These are phyloP conservation scores for Paralvinella palmiformis DNA, from an alignment of 1,140 invertebrate species.

Conservation along the genomic window DNA sequence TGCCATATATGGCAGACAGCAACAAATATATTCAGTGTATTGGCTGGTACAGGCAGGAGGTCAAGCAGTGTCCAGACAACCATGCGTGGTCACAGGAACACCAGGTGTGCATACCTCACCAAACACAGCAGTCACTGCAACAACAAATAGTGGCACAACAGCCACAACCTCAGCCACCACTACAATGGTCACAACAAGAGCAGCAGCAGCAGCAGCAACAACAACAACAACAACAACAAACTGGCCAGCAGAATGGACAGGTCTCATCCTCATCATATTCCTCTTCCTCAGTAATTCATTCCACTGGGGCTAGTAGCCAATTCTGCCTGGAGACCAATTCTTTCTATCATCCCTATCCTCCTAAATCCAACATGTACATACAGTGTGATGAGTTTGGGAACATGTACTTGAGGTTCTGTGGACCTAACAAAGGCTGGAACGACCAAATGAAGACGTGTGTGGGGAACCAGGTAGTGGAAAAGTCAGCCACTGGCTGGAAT, in stretches of 20 bases:
- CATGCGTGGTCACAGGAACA: neutral
- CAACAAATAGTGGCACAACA: too few relatives aligned
- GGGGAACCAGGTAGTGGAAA: too few relatives aligned
- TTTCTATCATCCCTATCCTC: conserved; percentile 6
- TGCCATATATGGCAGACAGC: neutral
- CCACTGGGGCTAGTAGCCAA: neutral
- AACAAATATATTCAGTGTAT: neutral
- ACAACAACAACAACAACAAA: conserved; percentile 2
- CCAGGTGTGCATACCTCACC: neutral
- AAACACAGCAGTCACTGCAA: too few relatives aligned
- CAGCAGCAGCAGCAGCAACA: neutral
- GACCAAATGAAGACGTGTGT: conserved; percentile 8
- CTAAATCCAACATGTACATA: neutral
- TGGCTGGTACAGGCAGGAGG: neutral
- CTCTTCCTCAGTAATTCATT: too few relatives aligned
- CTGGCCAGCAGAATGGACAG: too few relatives aligned
- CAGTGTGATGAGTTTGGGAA: conserved; percentile 11
- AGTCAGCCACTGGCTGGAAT: too few relatives aligned
- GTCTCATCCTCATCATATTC: too few relatives aligned
- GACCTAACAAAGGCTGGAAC: conserved; percentile 2
- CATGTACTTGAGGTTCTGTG: conserved; percentile 1
- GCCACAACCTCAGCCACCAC: neutral
- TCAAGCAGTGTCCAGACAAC: neutral
- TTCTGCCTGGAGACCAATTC: neutral
- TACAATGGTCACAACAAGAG: neutral